phyloP scores from a whole-genome alignment of 2,113 vertebrate genomes.

The Chloropsis hardwickii region DNA sequence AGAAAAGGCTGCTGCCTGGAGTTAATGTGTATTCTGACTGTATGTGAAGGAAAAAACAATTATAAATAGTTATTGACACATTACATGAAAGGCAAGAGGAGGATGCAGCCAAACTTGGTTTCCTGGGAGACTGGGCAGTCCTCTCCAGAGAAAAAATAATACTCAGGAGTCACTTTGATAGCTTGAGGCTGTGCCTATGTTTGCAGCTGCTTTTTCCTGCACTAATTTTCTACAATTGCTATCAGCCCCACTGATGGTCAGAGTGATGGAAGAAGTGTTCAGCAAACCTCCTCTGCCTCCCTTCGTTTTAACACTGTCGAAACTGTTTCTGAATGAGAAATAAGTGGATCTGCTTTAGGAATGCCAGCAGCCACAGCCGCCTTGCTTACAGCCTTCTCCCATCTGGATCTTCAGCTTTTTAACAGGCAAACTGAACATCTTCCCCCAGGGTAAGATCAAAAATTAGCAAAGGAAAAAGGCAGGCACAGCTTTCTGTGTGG shows the following conservation, averaged over 20 bases:
- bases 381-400: background rate
- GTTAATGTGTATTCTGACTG: background rate
- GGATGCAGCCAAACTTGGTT: background rate
- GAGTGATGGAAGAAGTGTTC: background rate
- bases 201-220: background rate
- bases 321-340: background rate
- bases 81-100: background rate
- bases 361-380: background rate
- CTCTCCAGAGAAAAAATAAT: background rate
- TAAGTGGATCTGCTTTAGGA: background rate
- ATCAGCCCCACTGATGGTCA: background rate
- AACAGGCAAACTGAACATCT: background rate
- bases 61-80: conserved; percentile 22
- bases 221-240: background rate
- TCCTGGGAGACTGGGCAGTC: conserved; percentile 10
- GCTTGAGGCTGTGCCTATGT: background rate
- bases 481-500: background rate
- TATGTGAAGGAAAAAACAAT: background rate
- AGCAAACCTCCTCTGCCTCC: background rate
- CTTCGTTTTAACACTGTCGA: background rate
- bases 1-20: background rate
- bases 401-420: background rate
- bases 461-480: background rate
- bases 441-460: background rate
- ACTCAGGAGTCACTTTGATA: background rate